A percentile compares a stretch with the other conserved stretches of the same genome.
phyloP scores from a whole-genome alignment of 1,140 invertebrate genomes.

The Bombus cullumanus region DNA sequence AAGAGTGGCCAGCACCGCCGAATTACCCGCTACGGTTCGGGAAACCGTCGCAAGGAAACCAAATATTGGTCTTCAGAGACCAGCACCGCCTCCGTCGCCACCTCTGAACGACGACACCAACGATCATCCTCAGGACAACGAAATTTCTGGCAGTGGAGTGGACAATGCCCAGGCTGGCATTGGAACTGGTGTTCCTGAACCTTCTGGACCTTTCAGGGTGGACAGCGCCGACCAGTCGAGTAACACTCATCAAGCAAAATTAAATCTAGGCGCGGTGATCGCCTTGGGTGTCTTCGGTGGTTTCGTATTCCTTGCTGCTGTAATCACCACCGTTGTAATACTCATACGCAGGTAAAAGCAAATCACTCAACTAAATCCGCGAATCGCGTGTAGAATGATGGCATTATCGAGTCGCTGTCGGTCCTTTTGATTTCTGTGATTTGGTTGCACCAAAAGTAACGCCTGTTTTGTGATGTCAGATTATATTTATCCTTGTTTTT shows the following conservation, averaged over 20 bases:
- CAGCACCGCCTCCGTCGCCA: constrained; percentile 32
- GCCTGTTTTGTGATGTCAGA: constrained; percentile 2
- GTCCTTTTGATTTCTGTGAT: constrained; percentile 36
- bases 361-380: constrained; percentile 22
- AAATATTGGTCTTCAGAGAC: constrained; percentile 73
- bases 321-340: constrained; percentile 94
- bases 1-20: constrained; percentile 54
- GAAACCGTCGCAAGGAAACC: constrained; percentile 76
- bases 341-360: constrained; percentile 91
- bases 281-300: constrained; percentile 94
- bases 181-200: constrained; percentile 86
- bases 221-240: constrained; percentile 85
- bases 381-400: background rate
- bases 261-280: constrained; percentile 94
- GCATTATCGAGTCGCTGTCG: background rate
- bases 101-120: constrained; percentile 62
- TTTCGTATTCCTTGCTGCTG: constrained; percentile 94
- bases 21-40: constrained; percentile 75
- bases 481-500: background rate
- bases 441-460: constrained; percentile 13
- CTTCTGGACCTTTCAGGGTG: constrained; percentile 86
- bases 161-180: constrained; percentile 82
- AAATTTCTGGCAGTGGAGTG: constrained; percentile 84
- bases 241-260: constrained; percentile 86
- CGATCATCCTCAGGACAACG: constrained; percentile 84